phyloP scores from a whole-genome alignment of 2,797 vertebrate genomes.

The Oophaga sylvatica region DNA sequence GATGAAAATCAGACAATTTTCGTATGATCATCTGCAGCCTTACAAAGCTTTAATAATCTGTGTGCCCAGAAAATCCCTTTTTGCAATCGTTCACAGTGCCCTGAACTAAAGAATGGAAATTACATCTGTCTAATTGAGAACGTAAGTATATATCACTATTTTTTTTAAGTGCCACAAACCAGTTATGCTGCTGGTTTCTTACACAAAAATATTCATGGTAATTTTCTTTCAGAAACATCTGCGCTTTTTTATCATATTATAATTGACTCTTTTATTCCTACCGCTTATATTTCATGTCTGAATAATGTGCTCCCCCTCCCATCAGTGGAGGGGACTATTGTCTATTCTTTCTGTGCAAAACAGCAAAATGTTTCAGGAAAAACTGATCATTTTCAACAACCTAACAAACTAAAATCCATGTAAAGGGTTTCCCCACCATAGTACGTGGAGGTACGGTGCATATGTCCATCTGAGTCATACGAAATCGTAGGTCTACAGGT shows the following conservation, averaged over 20 bases:
- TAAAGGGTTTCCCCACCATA: not conserved
- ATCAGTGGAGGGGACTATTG: not conserved
- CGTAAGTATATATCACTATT: not conserved
- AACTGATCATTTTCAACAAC: not conserved
- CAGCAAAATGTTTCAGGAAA: not conserved
- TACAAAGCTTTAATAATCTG: too few relatives aligned
- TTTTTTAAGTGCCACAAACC: not conserved
- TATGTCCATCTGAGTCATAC: too few relatives aligned
- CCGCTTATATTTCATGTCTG: slow-evolving; percentile 11
- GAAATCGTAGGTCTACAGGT: too few relatives aligned
- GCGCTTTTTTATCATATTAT: not conserved
- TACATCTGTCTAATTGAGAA: not conserved
- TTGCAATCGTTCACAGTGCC: not conserved
- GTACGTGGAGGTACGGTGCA: not conserved
- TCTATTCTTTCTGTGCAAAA: not conserved
- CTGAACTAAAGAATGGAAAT: not conserved
- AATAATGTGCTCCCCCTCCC: not conserved
- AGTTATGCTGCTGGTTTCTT: not conserved
- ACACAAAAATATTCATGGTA: not conserved
- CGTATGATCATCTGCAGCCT: too few relatives aligned
- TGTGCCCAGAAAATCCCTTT: too few relatives aligned
- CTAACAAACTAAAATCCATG: not conserved
- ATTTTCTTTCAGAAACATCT: not conserved
- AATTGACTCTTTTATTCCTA: slow-evolving; percentile 2
- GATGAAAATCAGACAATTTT: too few relatives aligned